phyloP scores from a whole-genome alignment of 2,888 invertebrate genomes.

The Diaperis boleti region DNA sequence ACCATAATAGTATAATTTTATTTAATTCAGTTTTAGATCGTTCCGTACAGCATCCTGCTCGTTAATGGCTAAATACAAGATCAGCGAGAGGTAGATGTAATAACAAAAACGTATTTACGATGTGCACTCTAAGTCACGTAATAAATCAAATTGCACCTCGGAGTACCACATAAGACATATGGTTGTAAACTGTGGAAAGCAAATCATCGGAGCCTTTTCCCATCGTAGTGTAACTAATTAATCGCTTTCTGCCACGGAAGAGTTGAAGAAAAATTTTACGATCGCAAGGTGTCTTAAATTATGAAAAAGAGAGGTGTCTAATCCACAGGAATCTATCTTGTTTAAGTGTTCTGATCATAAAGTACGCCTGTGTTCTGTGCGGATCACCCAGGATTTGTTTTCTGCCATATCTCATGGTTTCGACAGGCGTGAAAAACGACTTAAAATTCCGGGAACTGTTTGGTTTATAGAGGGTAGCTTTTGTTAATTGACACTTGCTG shows the following conservation, averaged over 20 bases:
- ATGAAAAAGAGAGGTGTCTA: too few species aligned
- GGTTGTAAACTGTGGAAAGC: constrained; percentile 5
- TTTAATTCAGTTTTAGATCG: too few species aligned
- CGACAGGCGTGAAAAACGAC: constrained; percentile 9
- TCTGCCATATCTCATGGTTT: not conserved
- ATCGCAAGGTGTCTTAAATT: too few species aligned
- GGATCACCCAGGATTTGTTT: not conserved
- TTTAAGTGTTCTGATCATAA: not conserved
- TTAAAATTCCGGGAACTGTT: constrained; percentile 5
- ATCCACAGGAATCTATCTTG: too few species aligned
- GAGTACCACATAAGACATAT: not conserved
- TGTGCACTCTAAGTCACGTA: constrained; percentile 13
- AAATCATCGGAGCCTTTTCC: constrained; percentile 9
- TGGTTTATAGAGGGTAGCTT: constrained; percentile 8
- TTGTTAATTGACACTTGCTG: constrained; percentile 3
- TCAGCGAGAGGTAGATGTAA: constrained; percentile 14
- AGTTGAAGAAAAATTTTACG: constrained; percentile 1
- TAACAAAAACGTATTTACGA: constrained; percentile 34
- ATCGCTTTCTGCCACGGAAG: constrained; percentile 15
- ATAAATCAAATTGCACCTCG: constrained; percentile 27
- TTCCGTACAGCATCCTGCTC: too few species aligned
- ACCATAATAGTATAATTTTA: too few species aligned
- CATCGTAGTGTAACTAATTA: constrained; percentile 13
- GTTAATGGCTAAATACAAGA: constrained; percentile 25
- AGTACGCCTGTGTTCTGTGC: not conserved